A percentile compares a stretch with the other conserved stretches of the same genome.
Conservation (phyloP, 2,797 vertebrate species). For the Galaxias olidus region DNA sequence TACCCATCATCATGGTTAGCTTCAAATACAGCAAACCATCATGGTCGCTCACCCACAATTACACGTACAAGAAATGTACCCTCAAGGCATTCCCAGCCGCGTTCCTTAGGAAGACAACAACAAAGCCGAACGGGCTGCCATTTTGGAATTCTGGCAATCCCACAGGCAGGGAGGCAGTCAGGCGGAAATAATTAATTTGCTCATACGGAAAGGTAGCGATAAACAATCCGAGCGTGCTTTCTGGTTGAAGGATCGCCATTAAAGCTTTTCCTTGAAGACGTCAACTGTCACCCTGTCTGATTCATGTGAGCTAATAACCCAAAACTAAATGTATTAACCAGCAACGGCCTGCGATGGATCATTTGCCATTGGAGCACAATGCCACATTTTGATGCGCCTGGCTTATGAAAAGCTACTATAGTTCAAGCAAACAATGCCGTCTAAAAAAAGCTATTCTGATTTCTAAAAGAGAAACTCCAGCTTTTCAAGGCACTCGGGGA, state of each 20-base stretch:
- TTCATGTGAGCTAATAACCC: constrained; percentile 61
- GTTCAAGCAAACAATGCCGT: too few relatives aligned
- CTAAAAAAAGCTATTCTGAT: too few relatives aligned
- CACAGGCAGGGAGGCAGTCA: constrained; percentile 13
- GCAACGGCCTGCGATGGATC: constrained; percentile 43
- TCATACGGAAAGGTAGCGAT: constrained; percentile 15
- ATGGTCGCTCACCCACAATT: too few relatives aligned
- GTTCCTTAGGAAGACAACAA: constrained; percentile 2
- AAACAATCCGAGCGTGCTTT: constrained; percentile 25
- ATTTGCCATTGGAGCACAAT: constrained; percentile 10
- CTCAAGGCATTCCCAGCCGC: too few relatives aligned
- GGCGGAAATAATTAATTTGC: constrained; percentile 30
- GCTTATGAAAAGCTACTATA: background rate
- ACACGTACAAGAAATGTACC: too few relatives aligned
- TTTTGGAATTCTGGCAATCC: background rate
- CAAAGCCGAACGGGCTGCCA: background rate
- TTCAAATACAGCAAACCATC: too few relatives aligned
- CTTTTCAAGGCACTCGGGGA: too few relatives aligned
- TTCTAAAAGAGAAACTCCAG: too few relatives aligned
- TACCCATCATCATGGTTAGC: too few relatives aligned
- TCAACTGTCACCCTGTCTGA: constrained; percentile 57
- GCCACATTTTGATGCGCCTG: constrained; percentile 46
- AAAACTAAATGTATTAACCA: constrained; percentile 49
- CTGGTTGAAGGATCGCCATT: constrained; percentile 36
- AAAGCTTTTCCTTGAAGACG: constrained; percentile 37